Conservation (phyloP, 2,888 invertebrate genomes). For the Cataglyphis rosenhaueri region DNA sequence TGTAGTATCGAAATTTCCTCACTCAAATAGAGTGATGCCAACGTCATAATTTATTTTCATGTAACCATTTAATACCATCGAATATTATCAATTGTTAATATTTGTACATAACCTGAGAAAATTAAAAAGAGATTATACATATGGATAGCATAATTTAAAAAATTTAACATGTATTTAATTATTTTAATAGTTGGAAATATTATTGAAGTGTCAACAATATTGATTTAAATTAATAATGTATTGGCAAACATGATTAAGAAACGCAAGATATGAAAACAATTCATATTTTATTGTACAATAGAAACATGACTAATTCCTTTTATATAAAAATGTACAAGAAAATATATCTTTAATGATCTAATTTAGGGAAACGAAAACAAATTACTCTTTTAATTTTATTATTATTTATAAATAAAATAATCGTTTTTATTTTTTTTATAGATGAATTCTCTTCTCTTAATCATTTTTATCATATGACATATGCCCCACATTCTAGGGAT, state of each 20-base stretch:
- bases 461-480: neutral
- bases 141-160: neutral
- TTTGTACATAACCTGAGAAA: neutral
- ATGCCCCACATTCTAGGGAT: neutral
- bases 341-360: neutral
- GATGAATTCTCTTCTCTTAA: conserved; percentile 21
- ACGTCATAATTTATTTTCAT: neutral
- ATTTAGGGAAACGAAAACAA: neutral
- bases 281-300: neutral
- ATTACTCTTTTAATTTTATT: conserved; percentile 11
- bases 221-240: neutral
- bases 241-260: neutral
- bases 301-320: neutral
- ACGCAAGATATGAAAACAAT: neutral
- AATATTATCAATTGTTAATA: neutral
- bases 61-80: neutral
- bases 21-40: neutral
- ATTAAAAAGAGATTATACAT: neutral
- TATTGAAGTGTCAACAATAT: neutral
- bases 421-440: neutral
- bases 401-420: conserved; percentile 39
- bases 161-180: neutral
- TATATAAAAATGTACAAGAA: neutral
- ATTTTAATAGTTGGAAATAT: neutral
- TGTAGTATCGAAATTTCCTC: neutral